Evolutionary conservation across 2,888 invertebrate genomes (phyloP).

Genomic region (Aphodius granarius): DNA sequence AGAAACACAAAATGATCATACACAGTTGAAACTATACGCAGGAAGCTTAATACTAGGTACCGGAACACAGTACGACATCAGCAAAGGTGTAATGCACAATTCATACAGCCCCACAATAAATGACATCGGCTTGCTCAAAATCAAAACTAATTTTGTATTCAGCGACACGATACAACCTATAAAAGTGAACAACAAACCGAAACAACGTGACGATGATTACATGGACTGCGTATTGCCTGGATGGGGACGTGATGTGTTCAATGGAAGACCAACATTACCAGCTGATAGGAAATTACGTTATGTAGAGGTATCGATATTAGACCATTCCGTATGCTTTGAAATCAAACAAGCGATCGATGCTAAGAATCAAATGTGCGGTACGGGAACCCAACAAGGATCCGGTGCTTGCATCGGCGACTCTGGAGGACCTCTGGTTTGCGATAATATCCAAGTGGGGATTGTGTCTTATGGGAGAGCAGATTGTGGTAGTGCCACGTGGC

Average conservation of each 20-base stretch:
- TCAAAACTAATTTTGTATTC: not conserved
- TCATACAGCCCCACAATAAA: not conserved
- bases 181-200: not conserved
- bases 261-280: not conserved
- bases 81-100: not conserved
- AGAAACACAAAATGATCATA: not conserved
- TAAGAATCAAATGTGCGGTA: not conserved
- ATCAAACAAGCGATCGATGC: not conserved
- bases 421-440: constrained; percentile 37
- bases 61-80: not conserved
- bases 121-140: not conserved
- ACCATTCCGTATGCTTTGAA: not conserved
- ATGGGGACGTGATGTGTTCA: not conserved
- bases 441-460: constrained; percentile 31
- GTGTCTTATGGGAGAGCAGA: constrained; percentile 35
- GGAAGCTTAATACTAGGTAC: not conserved
- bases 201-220: not conserved
- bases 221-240: not conserved
- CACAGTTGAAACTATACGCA: not conserved
- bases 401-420: constrained; percentile 35
- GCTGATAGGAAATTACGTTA: not conserved
- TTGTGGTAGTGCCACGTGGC: not conserved
- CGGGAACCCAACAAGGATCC: not conserved
- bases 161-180: not conserved
- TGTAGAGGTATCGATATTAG: not conserved